Evolutionary conservation across 1,140 invertebrate species (phyloP), one percentile per base, ranked within the genome.

Genomic region (Pseudomyrmex dendroicus): DNA sequence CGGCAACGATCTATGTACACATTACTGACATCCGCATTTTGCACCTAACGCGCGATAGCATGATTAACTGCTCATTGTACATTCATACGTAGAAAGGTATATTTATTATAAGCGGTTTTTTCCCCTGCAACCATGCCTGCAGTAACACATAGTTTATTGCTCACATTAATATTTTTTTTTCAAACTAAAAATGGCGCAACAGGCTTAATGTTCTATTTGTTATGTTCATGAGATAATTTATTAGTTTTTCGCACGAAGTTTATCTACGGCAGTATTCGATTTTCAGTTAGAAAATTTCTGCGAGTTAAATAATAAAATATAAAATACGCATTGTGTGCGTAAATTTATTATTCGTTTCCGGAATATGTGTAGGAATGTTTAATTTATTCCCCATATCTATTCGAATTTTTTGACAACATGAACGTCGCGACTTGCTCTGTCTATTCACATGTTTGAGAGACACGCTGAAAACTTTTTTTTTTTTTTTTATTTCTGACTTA

Each of bases 41-140:
- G 13, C 48, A 54, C n/a, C 25, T 57, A 44, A 17, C 12, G 15
- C 70, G 59, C 80, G 63, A 84, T 76, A 52, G 17, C 25, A 84
- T 56, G 84, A 85, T 74, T 67, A 68, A 84, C 84, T 63, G 56
- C n/a, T 84, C 63, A 70, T 85, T 85, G 80, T 76, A 64, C 22
- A 46, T 10, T 46, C 13, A 25, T 25, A 72, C 22, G 56, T 17
- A 82, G 15, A 63, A 66, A 35, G 67, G 50, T 61, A 35, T 73
- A 61, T 61, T 73, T 73, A 73, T 73, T 35, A 73, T 20, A 61
- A 22, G 17, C 35, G 66, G 22, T 22, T 73, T 13, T 59, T 57
- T 57, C 20, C 0, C 54, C 7, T 17, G 35, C 5, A 35, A 35
- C 35, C 4, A 73, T 56, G 61, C 13, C 35, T 22, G 15, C n/a